These are phyloP conservation scores for Berghia stephanieae DNA, from an alignment of 1,140 invertebrate genomes.

Conservation along the genomic window DNA sequence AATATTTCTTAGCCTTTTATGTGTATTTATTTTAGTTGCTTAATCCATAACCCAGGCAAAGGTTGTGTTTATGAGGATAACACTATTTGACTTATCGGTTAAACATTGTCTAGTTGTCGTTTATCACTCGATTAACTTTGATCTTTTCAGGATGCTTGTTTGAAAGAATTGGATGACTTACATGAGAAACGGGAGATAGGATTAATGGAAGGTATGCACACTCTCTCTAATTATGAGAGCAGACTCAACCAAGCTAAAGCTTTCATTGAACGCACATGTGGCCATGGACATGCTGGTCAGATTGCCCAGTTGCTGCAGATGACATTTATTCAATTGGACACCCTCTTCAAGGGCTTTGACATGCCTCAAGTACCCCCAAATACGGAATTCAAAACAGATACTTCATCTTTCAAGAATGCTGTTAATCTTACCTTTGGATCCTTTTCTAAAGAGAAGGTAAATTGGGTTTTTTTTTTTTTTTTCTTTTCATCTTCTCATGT, in stretches of 20 bases:
- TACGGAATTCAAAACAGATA: conserved; percentile 84
- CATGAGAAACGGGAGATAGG: conserved; percentile 86
- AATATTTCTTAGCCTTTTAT: too few relatives aligned
- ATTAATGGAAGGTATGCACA: conserved; percentile 86
- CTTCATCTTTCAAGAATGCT: conserved; percentile 78
- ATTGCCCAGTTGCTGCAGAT: conserved; percentile 78
- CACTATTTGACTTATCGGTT: too few relatives aligned
- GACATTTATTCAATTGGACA: conserved; percentile 73
- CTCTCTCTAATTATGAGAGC: conserved; percentile 80
- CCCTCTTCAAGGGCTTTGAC: conserved; percentile 28
- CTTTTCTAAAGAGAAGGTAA: conserved; percentile 52
- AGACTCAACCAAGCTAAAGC: conserved; percentile 80
- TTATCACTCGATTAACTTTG: too few relatives aligned
- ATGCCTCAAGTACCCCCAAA: conserved; percentile 80
- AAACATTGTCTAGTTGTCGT: too few relatives aligned
- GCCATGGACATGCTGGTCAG: conserved; percentile 84
- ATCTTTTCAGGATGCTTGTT: conserved; percentile 73
- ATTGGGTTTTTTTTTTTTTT: not conserved
- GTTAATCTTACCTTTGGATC: conserved; percentile 68
- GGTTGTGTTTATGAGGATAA: too few relatives aligned
- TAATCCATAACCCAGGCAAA: too few relatives aligned
- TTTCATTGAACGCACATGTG: conserved; percentile 80
- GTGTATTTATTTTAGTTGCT: too few relatives aligned
- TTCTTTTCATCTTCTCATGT: not conserved
- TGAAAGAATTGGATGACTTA: conserved; percentile 80